A percentile compares a stretch with the other conserved stretches of the same genome.
phyloP scores from a whole-genome alignment of 1,140 invertebrate species.

The Zaprionus capensis region DNA sequence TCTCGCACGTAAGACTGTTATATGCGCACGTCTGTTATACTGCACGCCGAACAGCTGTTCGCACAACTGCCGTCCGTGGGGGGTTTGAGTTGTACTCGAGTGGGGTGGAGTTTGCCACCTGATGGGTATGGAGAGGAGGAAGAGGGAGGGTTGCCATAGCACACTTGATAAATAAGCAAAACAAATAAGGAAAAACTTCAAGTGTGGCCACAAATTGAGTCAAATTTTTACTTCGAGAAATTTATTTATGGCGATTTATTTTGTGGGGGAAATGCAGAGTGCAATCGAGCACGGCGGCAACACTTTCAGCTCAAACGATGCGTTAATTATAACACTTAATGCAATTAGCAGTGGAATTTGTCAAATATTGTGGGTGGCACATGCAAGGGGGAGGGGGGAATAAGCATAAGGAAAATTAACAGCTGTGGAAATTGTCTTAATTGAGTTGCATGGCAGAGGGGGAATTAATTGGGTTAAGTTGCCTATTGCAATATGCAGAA shows the following conservation, averaged over 20 bases:
- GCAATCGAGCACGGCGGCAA: slow-evolving; percentile 39
- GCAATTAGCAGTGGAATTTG: slow-evolving; percentile 18
- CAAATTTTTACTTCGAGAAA: slow-evolving; percentile 61
- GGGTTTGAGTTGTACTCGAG: not conserved
- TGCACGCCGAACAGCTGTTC: slow-evolving; percentile 61
- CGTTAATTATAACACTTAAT: slow-evolving; percentile 39
- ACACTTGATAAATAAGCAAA: slow-evolving; percentile 69
- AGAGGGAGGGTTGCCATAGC: slow-evolving; percentile 65
- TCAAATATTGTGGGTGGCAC: not conserved
- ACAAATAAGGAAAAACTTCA: slow-evolving; percentile 74
- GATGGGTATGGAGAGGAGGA: not conserved
- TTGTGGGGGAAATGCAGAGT: slow-evolving; percentile 14
- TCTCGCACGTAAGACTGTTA: slow-evolving; percentile 28
- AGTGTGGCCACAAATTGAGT: slow-evolving; percentile 75
- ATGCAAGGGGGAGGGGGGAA: not conserved
- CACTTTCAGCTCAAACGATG: slow-evolving; percentile 19
- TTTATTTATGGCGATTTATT: not conserved
- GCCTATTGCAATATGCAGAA: not conserved
- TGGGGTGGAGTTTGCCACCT: not conserved
- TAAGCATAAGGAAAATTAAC: slow-evolving; percentile 8
- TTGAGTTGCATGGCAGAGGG: not conserved
- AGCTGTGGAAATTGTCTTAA: slow-evolving; percentile 7
- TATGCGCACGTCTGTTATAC: slow-evolving; percentile 18
- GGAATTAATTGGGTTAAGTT: not conserved
- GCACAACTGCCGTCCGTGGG: not conserved